These are phyloP conservation scores for Periophthalmus modestus DNA, from an alignment of 2,113 vertebrate genomes.

Conservation along the genomic window DNA sequence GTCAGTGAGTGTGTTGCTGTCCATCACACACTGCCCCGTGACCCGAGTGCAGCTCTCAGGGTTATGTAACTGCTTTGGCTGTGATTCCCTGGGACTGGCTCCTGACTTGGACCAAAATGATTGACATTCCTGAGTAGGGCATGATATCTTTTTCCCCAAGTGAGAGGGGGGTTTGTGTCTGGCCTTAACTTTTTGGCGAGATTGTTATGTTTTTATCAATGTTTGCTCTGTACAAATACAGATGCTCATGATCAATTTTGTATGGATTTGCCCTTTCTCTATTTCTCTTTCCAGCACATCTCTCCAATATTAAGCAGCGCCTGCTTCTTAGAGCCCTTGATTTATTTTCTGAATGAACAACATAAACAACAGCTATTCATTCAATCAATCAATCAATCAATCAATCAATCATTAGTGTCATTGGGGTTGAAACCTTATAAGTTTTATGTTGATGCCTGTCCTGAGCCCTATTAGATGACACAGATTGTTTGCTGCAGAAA, in stretches of 20 bases:
- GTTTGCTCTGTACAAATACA: background rate
- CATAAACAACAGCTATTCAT: background rate
- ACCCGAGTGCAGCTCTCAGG: slow-evolving; percentile 31
- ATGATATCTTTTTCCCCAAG: background rate
- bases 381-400: background rate
- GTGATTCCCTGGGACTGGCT: slow-evolving; percentile 9
- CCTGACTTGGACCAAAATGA: slow-evolving; percentile 20
- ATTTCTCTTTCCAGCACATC: background rate
- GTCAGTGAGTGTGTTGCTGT: slow-evolving; percentile 44
- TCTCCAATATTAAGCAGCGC: background rate
- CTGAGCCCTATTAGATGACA: background rate
- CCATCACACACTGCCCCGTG: slow-evolving; percentile 49
- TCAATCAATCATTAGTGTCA: background rate
- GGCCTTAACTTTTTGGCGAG: background rate
- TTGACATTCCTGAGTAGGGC: slow-evolving; percentile 18
- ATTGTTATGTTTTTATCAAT: background rate
- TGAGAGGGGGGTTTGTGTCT: background rate
- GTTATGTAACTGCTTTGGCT: slow-evolving; percentile 42
- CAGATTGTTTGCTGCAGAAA: background rate
- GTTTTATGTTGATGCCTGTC: background rate
- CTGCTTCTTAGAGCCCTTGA: background rate
- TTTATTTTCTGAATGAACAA: background rate
- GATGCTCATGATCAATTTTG: background rate
- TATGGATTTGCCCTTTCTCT: background rate
- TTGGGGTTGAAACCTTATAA: background rate